Base-by-base conservation (phyloP, 2,888 invertebrate genomes). In the Nasonovia ribisnigri region DNA sequence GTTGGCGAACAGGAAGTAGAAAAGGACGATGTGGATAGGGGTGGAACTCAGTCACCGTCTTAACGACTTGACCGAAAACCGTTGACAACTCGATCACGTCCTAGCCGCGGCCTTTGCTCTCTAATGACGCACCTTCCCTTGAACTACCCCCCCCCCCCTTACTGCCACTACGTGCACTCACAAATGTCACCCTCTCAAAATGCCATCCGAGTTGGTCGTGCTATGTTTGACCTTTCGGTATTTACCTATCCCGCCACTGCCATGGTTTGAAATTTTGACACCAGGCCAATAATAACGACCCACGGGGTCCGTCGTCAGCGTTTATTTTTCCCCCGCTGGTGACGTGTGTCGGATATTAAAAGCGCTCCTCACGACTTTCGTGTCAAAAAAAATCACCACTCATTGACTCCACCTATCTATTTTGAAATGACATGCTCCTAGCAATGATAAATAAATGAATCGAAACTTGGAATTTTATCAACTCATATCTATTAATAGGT, bases 41-140 rank as follows among this genome's bases (percentile, higher is more conserved):
- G 54, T 42, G 20, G 54, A 60, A 93, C 84, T 60, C 67, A n/a
- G 93, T 90, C 90, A 42, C 84, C 90, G 93, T 93, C 93, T 93
- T 93, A 93, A 93, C 93, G 93, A 93, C 93, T 90, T 93, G 93
- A 90, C 90, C 93, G 90, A 93, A 93, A 93, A 93, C 93, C 93
- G 93, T 93, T 93, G 93, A 93, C 93, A 93, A 93, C 93, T 93
- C 93, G 93, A 93, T 93, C 93, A 93, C 93, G 93, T 93, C 60
- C 93, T 93, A 90, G 93, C 84, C 93, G 13, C 90, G 90, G 93
- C 93, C 90, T 90, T 93, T 90, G 90, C 93, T 93, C 93, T 90
- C 93, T 93, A 93, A 93, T 93, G 93, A 93, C 93, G 90, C 90
- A 90, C 93, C 89, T 57, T 48, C 54, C 46, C 92, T 20, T 54